phyloP scores from a whole-genome alignment of 2,113 vertebrate species.

The Sylvilagus bachmani region DNA sequence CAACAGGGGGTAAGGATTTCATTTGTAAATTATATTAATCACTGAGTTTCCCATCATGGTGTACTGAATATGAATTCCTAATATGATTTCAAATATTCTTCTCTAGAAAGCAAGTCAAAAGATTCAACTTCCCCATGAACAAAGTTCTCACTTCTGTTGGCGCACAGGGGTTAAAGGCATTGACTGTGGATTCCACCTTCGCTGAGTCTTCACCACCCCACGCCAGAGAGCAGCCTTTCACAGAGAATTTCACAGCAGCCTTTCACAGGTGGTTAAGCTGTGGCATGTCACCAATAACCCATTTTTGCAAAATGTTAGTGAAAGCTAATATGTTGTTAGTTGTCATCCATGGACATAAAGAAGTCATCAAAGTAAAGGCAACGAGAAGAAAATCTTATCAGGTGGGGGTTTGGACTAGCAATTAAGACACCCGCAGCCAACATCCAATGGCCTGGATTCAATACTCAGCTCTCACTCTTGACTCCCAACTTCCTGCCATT shows the following conservation, averaged over 20 bases:
- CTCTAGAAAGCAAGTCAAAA: background rate
- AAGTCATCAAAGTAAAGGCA: background rate
- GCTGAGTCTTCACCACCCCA: background rate
- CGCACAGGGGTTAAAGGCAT: background rate
- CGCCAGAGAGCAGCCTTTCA: background rate
- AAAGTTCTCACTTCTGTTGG: background rate
- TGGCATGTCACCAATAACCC: background rate
- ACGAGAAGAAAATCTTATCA: no score
- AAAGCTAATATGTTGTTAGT: background rate
- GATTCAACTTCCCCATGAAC: background rate
- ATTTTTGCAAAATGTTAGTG: background rate
- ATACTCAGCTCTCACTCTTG: no score
- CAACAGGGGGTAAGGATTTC: background rate
- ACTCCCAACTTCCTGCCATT: no score
- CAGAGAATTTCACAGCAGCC: background rate
- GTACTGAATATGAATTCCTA: background rate
- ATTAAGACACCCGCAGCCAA: no score
- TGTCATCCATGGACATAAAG: background rate
- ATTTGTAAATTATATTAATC: slow-evolving; percentile 50
- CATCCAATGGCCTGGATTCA: no score
- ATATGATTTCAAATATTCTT: background rate
- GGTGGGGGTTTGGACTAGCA: no score
- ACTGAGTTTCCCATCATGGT: background rate
- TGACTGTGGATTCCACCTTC: background rate
- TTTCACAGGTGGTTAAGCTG: no score